Conservation (phyloP, 2,113 vertebrate genomes). For the Beaufortia kweichowensis region DNA sequence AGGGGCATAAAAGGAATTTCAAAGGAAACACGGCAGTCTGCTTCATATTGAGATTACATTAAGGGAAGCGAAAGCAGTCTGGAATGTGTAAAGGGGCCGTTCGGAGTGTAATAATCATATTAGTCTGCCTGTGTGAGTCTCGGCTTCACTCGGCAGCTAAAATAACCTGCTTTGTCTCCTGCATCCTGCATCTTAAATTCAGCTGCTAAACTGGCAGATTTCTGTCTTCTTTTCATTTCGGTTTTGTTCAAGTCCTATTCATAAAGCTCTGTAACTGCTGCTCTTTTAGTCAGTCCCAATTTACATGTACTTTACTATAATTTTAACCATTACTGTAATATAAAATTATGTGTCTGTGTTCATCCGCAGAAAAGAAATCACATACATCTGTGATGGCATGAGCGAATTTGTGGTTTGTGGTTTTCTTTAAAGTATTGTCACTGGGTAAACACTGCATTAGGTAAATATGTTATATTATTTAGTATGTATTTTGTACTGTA, state of each 20-base stretch:
- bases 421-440: too few relatives aligned
- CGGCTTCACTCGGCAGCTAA: slow-evolving; percentile 12
- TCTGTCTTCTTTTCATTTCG: slow-evolving; percentile 24
- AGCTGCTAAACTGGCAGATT: slow-evolving; percentile 19
- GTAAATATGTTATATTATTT: too few relatives aligned
- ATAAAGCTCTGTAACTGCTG: not conserved
- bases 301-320: not conserved
- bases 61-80: slow-evolving; percentile 35
- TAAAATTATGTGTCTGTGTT: too few relatives aligned
- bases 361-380: too few relatives aligned
- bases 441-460: too few relatives aligned
- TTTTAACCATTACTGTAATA: not conserved
- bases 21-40: slow-evolving; percentile 35
- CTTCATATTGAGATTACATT: slow-evolving; percentile 45
- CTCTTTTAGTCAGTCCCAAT: not conserved
- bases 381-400: too few relatives aligned
- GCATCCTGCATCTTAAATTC: slow-evolving; percentile 14
- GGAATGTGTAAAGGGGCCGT: slow-evolving; percentile 47
- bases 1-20: slow-evolving; percentile 27
- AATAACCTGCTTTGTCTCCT: slow-evolving; percentile 35
- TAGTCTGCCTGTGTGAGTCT: slow-evolving; percentile 16
- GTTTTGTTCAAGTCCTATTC: not conserved
- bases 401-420: too few relatives aligned
- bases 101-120: slow-evolving; percentile 46
- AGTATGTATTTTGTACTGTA: too few relatives aligned